These are phyloP conservation scores for Drosophila falleni DNA, from an alignment of 2,888 invertebrate genomes.

Conservation along the genomic window DNA sequence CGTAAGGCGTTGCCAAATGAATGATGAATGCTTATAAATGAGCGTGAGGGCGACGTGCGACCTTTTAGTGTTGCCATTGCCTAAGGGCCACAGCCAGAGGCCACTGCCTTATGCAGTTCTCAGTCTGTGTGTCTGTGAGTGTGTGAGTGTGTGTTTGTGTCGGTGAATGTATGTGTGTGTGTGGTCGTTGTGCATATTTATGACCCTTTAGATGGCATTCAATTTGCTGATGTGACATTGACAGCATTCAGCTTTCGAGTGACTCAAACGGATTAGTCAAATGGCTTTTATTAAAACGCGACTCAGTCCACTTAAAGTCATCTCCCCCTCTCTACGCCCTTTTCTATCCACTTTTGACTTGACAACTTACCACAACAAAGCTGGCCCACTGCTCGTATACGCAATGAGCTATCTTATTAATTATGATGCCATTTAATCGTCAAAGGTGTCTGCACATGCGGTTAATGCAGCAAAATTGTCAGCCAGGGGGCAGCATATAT, in stretches of 20 bases:
- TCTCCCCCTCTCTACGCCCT: background rate
- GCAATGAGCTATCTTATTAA: conserved; percentile 48
- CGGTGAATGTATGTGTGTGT: conserved; percentile 11
- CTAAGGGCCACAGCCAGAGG: conserved; percentile 28
- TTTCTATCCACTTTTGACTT: background rate
- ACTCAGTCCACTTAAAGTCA: background rate
- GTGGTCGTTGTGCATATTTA: conserved; percentile 55
- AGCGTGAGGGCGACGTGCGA: conserved; percentile 64
- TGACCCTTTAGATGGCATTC: conserved; percentile 51
- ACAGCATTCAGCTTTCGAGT: conserved; percentile 46
- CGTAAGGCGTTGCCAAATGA: conserved; percentile 61
- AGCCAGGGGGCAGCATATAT: conserved; percentile 7
- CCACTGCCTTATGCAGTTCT: conserved; percentile 36
- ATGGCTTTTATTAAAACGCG: conserved; percentile 36
- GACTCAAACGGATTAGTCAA: conserved; percentile 47
- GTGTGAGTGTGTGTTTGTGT: background rate
- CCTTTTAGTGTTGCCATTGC: conserved; percentile 63
- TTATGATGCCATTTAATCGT: conserved; percentile 49
- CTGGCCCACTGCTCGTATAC: conserved; percentile 23
- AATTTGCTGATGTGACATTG: conserved; percentile 58
- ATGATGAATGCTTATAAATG: conserved; percentile 76
- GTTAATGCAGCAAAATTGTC: conserved; percentile 30
- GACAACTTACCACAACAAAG: conserved; percentile 30
- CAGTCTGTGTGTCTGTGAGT: background rate
- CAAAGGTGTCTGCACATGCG: conserved; percentile 35